Evolutionary conservation across 2,113 vertebrate genomes (phyloP).

Genomic region (Pterocles burchelli): DNA sequence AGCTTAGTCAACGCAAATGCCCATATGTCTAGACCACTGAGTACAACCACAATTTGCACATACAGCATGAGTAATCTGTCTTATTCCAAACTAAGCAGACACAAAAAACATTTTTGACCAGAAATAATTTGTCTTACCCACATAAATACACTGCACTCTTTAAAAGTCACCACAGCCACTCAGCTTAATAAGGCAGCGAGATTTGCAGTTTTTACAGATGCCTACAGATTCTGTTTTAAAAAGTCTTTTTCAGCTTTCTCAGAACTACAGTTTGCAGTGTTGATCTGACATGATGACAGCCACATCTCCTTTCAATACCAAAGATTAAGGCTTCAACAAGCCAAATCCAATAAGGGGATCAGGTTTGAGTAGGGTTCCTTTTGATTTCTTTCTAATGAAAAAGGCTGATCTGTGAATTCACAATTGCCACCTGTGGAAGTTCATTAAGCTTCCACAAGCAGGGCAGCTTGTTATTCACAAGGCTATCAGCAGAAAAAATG

Average conservation of each 20-base stretch:
- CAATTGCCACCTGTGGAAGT: not conserved
- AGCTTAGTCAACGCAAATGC: constrained; percentile 52
- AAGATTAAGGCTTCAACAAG: not conserved
- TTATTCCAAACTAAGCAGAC: constrained; percentile 64
- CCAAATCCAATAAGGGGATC: not conserved
- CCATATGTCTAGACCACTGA: constrained; percentile 61
- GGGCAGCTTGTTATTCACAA: not conserved
- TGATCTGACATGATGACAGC: not conserved
- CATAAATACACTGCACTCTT: not conserved
- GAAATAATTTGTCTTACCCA: not conserved
- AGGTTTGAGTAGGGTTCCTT: not conserved
- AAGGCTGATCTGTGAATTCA: not conserved
- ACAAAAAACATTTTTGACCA: not conserved
- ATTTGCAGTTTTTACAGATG: not conserved
- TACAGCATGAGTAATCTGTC: constrained; percentile 46
- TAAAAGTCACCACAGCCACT: not conserved
- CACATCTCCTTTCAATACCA: not conserved
- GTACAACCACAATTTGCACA: constrained; percentile 40
- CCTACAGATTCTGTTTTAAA: not conserved
- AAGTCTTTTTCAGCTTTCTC: not conserved
- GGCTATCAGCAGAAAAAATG: not conserved
- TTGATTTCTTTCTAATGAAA: not conserved
- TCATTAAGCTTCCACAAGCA: not conserved
- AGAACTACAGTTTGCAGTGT: not conserved
- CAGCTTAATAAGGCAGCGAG: not conserved